Conservation (phyloP, 2,113 vertebrate genomes). For the Actinemys pallida region DNA sequence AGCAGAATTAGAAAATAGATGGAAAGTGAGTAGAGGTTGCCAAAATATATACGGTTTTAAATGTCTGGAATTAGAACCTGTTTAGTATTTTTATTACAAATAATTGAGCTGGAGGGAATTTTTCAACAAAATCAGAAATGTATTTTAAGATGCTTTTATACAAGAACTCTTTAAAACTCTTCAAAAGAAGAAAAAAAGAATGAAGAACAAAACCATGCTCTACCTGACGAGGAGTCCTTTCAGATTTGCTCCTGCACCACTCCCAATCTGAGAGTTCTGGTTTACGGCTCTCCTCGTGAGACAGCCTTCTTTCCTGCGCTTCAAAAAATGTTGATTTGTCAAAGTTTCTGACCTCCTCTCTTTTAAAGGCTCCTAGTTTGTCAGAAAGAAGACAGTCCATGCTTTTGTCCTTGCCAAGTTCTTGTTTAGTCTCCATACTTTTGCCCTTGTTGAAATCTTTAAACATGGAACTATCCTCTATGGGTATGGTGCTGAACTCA, state of each 20-base stretch:
- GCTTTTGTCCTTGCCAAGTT: constrained; percentile 7
- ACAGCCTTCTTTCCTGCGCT: constrained; percentile 86
- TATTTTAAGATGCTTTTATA: accelerated
- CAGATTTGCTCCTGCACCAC: constrained; percentile 96
- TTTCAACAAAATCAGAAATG: background rate
- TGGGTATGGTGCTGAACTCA: constrained; percentile 82
- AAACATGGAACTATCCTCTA: constrained; percentile 81
- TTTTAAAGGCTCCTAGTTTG: background rate
- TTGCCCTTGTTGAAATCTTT: constrained; percentile 66
- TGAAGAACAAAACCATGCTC: background rate
- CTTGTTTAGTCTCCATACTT: background rate
- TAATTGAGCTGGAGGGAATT: background rate
- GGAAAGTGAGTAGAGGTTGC: background rate
- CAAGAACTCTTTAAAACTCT: accelerated
- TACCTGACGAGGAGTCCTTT: constrained; percentile 96
- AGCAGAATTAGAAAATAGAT: background rate
- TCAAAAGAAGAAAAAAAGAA: background rate
- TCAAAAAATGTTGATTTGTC: constrained; percentile 77
- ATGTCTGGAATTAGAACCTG: background rate
- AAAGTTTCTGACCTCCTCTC: constrained; percentile 63
- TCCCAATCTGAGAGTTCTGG: constrained; percentile 94
- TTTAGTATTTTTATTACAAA: background rate
- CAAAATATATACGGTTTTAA: background rate
- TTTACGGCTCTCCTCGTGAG: constrained; percentile 86
- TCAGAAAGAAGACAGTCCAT: constrained; percentile 8